phyloP scores from a whole-genome alignment of 2,797 vertebrate genomes.

The Anabacerthia variegaticeps region DNA sequence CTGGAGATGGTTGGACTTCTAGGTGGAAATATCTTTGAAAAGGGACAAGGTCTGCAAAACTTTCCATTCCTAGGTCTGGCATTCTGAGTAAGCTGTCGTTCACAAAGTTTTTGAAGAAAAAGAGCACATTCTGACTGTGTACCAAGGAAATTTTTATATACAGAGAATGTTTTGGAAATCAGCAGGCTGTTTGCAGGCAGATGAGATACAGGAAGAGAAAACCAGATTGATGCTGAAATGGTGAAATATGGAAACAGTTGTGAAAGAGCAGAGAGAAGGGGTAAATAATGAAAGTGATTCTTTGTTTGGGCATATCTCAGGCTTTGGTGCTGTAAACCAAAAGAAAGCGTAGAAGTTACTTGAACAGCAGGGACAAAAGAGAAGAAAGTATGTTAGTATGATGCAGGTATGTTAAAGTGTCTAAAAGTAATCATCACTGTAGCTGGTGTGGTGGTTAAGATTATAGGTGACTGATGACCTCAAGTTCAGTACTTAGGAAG shows the following conservation, averaged over 20 bases:
- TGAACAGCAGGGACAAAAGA: neutral
- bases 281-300: neutral
- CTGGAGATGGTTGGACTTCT: neutral
- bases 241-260: neutral
- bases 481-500: neutral
- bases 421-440: neutral
- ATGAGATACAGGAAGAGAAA: neutral
- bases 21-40: neutral
- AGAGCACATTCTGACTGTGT: neutral
- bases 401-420: neutral
- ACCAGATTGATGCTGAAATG: neutral
- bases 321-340: neutral
- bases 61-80: neutral
- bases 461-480: neutral
- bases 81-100: neutral
- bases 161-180: neutral
- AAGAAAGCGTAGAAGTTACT: neutral
- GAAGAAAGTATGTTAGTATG: neutral
- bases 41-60: neutral
- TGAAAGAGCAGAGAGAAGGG: neutral
- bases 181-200: neutral
- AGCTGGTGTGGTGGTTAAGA: neutral
- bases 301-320: neutral
- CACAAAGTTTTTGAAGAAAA: neutral
- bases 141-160: neutral